These are phyloP conservation scores for Bradysia coprophila DNA, from an alignment of 1,140 invertebrate genomes.

Conservation along the genomic window DNA sequence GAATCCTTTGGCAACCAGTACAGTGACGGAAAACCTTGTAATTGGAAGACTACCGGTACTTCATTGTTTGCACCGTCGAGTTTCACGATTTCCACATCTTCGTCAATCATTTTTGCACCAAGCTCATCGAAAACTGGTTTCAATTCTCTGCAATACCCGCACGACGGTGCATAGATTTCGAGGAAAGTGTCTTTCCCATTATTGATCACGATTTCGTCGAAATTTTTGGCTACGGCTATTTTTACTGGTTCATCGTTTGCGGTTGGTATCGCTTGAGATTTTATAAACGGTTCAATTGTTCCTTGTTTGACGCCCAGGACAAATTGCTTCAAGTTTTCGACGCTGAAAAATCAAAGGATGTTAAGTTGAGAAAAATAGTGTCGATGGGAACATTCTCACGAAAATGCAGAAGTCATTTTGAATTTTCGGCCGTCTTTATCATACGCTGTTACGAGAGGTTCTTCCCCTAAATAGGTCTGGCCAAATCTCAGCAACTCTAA, in stretches of 20 bases:
- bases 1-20: conserved; percentile 83
- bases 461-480: conserved; percentile 70
- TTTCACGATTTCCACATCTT: conserved; percentile 88
- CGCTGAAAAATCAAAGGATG: conserved; percentile 29
- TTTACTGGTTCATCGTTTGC: conserved; percentile 70
- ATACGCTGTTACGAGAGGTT: conserved; percentile 71
- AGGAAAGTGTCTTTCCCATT: conserved; percentile 85
- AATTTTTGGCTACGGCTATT: conserved; percentile 91
- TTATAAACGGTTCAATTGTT: conserved; percentile 80
- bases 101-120: conserved; percentile 73
- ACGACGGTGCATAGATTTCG: conserved; percentile 98
- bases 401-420: conserved; percentile 78
- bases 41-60: conserved; percentile 81
- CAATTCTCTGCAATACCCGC: conserved; percentile 95
- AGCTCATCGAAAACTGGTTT: conserved; percentile 88
- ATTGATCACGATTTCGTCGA: conserved; percentile 86
- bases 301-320: conserved; percentile 66
- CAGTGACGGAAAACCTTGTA: conserved; percentile 92
- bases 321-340: conserved; percentile 80
- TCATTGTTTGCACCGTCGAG: conserved; percentile 98
- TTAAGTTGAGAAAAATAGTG: conserved; percentile 1
- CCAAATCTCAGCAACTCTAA: conserved; percentile 89
- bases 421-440: conserved; percentile 78
- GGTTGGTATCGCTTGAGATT: conserved; percentile 86
- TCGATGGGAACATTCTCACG: conserved; percentile 28